Evolutionary conservation across 2,797 vertebrate genomes (phyloP).

Genomic region (Liasis olivaceus): DNA sequence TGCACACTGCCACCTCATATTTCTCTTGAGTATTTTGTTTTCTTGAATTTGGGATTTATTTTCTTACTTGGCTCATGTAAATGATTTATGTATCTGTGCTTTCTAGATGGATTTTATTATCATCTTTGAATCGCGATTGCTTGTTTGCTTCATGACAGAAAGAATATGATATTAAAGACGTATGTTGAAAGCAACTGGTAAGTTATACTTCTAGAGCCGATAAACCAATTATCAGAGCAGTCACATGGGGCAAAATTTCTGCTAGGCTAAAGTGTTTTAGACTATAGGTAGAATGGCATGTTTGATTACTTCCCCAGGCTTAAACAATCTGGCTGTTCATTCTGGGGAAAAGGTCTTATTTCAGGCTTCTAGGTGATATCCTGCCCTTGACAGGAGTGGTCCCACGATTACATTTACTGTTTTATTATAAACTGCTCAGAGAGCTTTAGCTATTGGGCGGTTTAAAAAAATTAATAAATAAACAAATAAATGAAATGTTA

Average conservation of each 20-base stretch:
- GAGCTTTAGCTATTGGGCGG: background rate
- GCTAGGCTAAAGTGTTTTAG: constrained; percentile 2
- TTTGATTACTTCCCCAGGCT: background rate
- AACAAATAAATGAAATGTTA: background rate
- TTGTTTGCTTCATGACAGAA: constrained; percentile 30
- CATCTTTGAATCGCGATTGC: constrained; percentile 25
- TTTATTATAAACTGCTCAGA: background rate
- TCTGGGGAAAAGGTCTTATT: background rate
- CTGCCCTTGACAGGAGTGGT: background rate
- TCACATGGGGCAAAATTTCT: background rate
- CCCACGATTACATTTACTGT: background rate
- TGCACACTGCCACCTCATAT: background rate
- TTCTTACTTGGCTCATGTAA: constrained; percentile 19
- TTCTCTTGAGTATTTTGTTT: constrained; percentile 24
- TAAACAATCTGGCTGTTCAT: background rate
- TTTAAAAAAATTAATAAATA: background rate
- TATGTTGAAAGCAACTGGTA: constrained; percentile 32
- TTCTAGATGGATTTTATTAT: constrained; percentile 12
- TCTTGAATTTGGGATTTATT: constrained; percentile 17
- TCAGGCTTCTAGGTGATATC: background rate
- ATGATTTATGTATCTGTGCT: constrained; percentile 19
- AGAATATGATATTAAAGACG: constrained; percentile 31
- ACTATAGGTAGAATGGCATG: background rate
- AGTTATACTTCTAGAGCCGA: constrained; percentile 22
- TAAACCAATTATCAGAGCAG: constrained; percentile 27